A percentile compares a stretch with the other conserved stretches of the same genome.
Conservation (phyloP, 2,797 vertebrate species). For the Steatocranus sp. region DNA sequence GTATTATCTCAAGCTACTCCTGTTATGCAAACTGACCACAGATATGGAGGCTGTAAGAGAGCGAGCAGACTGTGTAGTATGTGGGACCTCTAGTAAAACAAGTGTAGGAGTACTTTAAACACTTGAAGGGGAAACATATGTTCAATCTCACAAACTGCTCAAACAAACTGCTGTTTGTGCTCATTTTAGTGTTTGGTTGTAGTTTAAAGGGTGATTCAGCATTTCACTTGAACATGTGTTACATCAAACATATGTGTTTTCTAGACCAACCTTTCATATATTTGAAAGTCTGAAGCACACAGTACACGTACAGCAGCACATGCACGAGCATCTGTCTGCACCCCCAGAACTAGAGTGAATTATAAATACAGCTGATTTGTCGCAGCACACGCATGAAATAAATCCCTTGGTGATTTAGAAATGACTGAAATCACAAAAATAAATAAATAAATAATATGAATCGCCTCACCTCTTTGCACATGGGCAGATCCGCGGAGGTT, state of each 20-base stretch:
- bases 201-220: not conserved
- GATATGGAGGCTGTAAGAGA: not conserved
- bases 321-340: not conserved
- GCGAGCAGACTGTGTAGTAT: not conserved
- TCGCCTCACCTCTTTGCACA: conserved; percentile 79
- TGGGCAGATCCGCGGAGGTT: conserved; percentile 66
- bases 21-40: conserved; percentile 48
- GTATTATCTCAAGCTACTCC: conserved; percentile 23
- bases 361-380: not conserved
- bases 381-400: not conserved
- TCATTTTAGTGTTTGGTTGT: not conserved
- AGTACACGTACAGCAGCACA: not conserved
- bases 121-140: not conserved
- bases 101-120: not conserved
- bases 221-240: not conserved
- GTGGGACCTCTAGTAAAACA: conserved; percentile 14
- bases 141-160: conserved; percentile 31
- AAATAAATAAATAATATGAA: not conserved
- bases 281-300: not conserved
- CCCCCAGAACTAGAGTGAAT: not conserved
- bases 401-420: not conserved
- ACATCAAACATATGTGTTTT: not conserved
- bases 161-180: not conserved
- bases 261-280: not conserved
- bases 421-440: not conserved